Evolutionary conservation across 2,797 vertebrate genomes (phyloP), one percentile per base, ranked within the genome.

Genomic region (Diplodus sargus): DNA sequence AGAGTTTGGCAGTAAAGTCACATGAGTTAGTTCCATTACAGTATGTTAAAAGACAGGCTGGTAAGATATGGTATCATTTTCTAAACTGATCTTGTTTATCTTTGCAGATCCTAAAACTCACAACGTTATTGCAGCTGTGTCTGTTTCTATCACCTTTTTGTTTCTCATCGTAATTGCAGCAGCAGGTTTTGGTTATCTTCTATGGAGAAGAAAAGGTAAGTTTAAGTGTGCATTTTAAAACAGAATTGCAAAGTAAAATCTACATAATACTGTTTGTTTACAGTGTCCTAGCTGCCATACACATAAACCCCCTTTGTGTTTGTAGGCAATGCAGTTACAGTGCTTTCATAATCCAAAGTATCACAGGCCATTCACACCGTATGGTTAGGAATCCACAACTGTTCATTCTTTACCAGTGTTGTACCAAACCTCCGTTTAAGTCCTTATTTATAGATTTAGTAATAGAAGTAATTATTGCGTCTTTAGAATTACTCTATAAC

Each of bases 111-210:
- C 0, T 14, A 17, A 1, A 25, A 3, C 25, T 25, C 25, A 25
- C 25, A 25, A 25, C 4, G 28, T 28, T 7, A 1, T 2, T 8
- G 4, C 8, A 4, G 0, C 2, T 5, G 1, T 13, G 13, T 0
- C 15, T 17, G 13, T 4, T 7, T 0, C 2, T 5, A 2, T n/a
- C 0, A 3, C 1, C 3, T 0, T 10, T 20, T 0, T 18, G 3
- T 1, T 4, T 12, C 5, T 28, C 4, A 4, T 45, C 15, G 2
- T 11, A 1, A 1, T 17, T 11, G 52, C 23, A 20, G 42, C 6
- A 9, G 4, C 7, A 39, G 34, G 34, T 10, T 39, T 43, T 58
- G 0, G 7, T 14, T 14, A 1, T 23, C 0, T 0, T n/a, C 28
- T 6, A 28, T 25, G 4, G 6, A 49, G 0, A 63, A 0, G 14